Evolutionary conservation across 2,113 vertebrate species (phyloP).

Genomic region (Callospermophilus lateralis): DNA sequence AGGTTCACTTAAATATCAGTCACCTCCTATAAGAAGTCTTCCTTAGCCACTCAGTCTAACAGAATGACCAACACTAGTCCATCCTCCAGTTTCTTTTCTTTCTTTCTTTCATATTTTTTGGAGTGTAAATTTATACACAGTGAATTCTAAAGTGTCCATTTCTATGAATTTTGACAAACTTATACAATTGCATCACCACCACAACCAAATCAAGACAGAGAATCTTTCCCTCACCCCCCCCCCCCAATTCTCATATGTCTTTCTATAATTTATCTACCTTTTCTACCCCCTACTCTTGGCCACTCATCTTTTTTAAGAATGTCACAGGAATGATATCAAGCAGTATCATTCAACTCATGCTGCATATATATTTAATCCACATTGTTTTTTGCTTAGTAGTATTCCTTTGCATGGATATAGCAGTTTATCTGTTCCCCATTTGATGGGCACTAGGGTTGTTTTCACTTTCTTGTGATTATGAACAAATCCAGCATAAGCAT

Average conservation of each 20-base stretch:
- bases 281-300: neutral
- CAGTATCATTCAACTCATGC: constrained; percentile 4
- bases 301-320: constrained; percentile 57
- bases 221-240: neutral
- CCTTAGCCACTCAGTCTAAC: neutral
- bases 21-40: neutral
- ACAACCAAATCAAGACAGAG: neutral
- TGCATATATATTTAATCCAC: neutral
- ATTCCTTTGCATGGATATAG: neutral
- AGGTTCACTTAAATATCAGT: constrained; percentile 5
- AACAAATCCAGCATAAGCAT: neutral
- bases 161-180: constrained; percentile 14
- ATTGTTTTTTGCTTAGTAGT: neutral
- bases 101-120: neutral
- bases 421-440: neutral
- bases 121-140: neutral
- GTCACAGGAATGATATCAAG: neutral
- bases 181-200: neutral
- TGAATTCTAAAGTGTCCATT: neutral
- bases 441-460: neutral
- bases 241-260: neutral
- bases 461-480: constrained; percentile 15
- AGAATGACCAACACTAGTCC: neutral
- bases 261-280: neutral
- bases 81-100: neutral